Conservation (phyloP, 1,140 invertebrate species). For the Lysiphlebus fabarum region DNA sequence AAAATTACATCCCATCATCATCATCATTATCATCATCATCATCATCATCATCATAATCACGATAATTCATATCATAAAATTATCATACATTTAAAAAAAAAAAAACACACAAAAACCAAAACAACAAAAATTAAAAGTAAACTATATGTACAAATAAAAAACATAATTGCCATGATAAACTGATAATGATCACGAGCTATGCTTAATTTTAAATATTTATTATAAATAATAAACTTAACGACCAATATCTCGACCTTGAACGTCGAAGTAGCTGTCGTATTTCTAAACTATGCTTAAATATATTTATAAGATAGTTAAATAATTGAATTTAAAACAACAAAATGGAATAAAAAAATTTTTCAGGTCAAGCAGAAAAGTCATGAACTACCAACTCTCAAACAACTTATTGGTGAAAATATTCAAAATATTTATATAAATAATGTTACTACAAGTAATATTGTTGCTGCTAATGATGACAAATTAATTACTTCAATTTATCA, state of each 20-base stretch:
- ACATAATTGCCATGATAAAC: constrained; percentile 9
- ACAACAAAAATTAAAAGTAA: too few species aligned
- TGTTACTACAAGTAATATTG: too few species aligned
- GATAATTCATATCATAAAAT: too few species aligned
- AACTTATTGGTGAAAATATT: constrained; percentile 34
- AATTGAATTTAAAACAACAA: constrained; percentile 23
- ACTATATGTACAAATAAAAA: not conserved
- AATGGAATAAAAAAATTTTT: constrained; percentile 44
- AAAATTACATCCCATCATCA: constrained; percentile 1
- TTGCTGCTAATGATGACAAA: not conserved
- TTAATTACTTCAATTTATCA: not conserved
- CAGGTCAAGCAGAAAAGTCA: constrained; percentile 41
- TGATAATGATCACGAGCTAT: constrained; percentile 17
- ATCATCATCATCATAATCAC: not conserved
- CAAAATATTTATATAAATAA: not conserved
- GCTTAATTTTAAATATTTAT: not conserved
- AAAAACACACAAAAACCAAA: too few species aligned
- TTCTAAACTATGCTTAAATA: constrained; percentile 14
- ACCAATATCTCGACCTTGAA: constrained; percentile 22
- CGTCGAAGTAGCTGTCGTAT: constrained; percentile 22
- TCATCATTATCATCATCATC: constrained; percentile 5
- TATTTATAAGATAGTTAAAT: not conserved
- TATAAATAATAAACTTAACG: constrained; percentile 4
- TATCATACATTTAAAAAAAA: constrained; percentile 1
- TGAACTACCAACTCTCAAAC: constrained; percentile 41